These are phyloP conservation scores for Pithys albifrons DNA, from an alignment of 2,113 vertebrate genomes.

Conservation along the genomic window DNA sequence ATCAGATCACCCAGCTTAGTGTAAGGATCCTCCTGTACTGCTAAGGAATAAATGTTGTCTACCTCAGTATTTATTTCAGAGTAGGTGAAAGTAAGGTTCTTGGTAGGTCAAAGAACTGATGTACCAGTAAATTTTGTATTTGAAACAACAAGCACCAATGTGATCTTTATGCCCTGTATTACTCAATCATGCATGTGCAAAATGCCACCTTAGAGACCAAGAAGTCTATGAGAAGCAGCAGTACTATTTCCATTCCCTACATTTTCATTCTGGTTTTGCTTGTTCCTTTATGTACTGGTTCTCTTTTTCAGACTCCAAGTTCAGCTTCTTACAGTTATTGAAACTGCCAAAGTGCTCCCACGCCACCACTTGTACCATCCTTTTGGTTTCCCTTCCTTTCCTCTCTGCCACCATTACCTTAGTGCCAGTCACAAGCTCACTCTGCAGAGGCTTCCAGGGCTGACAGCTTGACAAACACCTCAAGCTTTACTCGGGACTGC, in stretches of 20 bases:
- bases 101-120: neutral
- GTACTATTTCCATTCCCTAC: neutral
- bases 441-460: neutral
- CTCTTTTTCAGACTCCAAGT: neutral
- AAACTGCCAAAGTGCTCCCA: neutral
- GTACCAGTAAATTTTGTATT: neutral
- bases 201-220: neutral
- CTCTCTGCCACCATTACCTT: neutral
- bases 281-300: neutral
- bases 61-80: neutral
- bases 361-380: neutral
- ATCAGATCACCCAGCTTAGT: neutral
- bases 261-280: neutral
- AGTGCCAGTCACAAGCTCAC: neutral
- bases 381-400: neutral
- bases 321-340: neutral
- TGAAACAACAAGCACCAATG: neutral
- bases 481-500: neutral
- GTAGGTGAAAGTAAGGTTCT: neutral
- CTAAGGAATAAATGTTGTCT: neutral
- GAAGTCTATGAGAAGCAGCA: neutral
- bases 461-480: neutral
- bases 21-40: neutral
- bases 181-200: rapidly evolving
- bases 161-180: neutral